Evolutionary conservation across 2,797 vertebrate genomes (phyloP), one percentile per base, ranked within the genome.

Genomic region (Protonibea diacanthus): DNA sequence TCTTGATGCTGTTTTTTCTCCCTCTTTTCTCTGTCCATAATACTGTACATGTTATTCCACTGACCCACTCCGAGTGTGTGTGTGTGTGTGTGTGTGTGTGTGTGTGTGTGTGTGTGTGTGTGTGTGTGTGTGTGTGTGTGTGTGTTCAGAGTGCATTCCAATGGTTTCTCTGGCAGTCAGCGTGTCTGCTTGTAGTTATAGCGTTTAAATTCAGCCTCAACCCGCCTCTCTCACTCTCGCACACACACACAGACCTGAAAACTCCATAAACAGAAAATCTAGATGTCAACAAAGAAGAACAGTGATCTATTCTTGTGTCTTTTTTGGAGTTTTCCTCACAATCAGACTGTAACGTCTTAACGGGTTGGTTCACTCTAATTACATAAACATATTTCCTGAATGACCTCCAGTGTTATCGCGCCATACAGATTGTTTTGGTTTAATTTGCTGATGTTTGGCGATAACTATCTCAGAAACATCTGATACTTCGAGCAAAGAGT

Each of bases 141-240:
- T 84, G 82, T 57, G 74, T 85, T 84, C 83, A 81, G 74, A 78
- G 69, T 59, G 80, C 91, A 91, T 94, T 92, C 91, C 90, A 44
- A 82, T 88, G 90, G 89, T 90, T 92, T 86, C 82, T 80, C 72
- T 78, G 72, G 92, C 85, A 90, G 91, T 89, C 90, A 72, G 56
- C 40, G 20, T 70, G 90, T 86, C 84, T 89, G 79, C 74, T 80
- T 82, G 75, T 76, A 89, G 83, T 85, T 86, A 69, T 33, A 74
- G 74, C 47, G 8, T 78, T 87, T 63, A 56, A 56, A 72, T 52
- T 76, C 65, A 62, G 61, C 71, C 74, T 71, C 58, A 21, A 47
- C 71, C 73, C 45, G 25, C 42, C 71, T 59, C 21, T 56, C 52
- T 68, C 48, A 38, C 10, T 2, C 58, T 63, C 45, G 21, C 62